Evolutionary conservation across 2,797 vertebrate genomes (phyloP).

Genomic region (Poecilia wingei): DNA sequence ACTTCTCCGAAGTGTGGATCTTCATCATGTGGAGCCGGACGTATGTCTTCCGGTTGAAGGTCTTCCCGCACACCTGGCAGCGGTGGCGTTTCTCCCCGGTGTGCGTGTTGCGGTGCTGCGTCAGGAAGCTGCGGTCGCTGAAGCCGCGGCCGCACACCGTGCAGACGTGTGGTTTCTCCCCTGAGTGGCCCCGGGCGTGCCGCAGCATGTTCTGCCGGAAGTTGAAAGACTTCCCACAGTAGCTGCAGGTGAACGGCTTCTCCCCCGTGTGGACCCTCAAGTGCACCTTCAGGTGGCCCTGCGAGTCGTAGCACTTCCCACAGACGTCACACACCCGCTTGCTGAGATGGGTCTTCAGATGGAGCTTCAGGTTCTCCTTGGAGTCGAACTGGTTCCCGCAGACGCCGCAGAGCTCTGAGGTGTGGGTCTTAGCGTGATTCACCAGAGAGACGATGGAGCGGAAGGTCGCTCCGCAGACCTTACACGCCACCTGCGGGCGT

Average conservation of each 20-base stretch:
- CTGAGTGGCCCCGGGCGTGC: constrained; percentile 66
- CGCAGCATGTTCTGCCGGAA: constrained; percentile 70
- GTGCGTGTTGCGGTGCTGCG: constrained; percentile 60
- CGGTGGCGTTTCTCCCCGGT: constrained; percentile 51
- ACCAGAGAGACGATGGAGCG: constrained; percentile 59
- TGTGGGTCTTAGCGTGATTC: constrained; percentile 60
- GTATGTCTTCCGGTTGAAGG: constrained; percentile 53
- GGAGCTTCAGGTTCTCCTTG: constrained; percentile 31
- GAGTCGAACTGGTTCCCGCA: constrained; percentile 33
- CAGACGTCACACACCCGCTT: constrained; percentile 68
- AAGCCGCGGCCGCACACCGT: constrained; percentile 62
- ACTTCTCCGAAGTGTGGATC: constrained; percentile 39
- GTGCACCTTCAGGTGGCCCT: constrained; percentile 66
- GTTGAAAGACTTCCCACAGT: constrained; percentile 71
- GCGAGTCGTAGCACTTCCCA: constrained; percentile 64
- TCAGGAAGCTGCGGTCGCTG: constrained; percentile 53
- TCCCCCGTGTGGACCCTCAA: constrained; percentile 70
- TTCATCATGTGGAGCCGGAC: constrained; percentile 67
- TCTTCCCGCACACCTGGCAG: constrained; percentile 57
- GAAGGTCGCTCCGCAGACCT: constrained; percentile 61
- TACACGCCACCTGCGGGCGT: constrained; percentile 32
- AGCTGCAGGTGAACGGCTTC: constrained; percentile 65
- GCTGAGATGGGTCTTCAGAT: constrained; percentile 63
- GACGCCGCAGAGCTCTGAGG: constrained; percentile 38
- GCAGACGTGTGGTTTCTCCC: constrained; percentile 35